phyloP scores from a whole-genome alignment of 2,888 invertebrate genomes.

The Drosophila kambysellisi region DNA sequence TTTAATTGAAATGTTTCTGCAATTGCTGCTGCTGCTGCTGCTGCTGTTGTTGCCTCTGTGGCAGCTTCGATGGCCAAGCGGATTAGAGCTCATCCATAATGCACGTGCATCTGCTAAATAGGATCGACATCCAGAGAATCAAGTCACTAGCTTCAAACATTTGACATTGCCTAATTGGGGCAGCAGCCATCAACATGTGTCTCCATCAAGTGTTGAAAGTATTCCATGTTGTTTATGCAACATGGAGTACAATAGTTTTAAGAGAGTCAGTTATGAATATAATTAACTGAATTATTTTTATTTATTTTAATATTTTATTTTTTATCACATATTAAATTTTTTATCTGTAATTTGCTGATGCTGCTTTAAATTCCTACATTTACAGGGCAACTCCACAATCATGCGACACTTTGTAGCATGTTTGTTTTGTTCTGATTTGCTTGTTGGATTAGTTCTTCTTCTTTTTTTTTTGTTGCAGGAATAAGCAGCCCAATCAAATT shows the following conservation, averaged over 20 bases:
- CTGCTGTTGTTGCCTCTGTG: neutral
- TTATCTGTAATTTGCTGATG: neutral
- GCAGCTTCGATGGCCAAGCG: constrained; percentile 56
- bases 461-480: constrained; percentile 12
- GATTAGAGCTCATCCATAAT: constrained; percentile 72
- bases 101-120: constrained; percentile 57
- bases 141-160: constrained; percentile 31
- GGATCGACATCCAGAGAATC: constrained; percentile 59
- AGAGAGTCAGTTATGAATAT: no score
- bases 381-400: constrained; percentile 25
- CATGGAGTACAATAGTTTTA: neutral
- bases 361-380: neutral
- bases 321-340: neutral
- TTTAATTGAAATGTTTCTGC: constrained; percentile 76
- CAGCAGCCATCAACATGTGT: constrained; percentile 17
- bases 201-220: neutral
- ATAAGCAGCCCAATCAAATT: constrained; percentile 45
- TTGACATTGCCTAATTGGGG: constrained; percentile 52
- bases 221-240: neutral
- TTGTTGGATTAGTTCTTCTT: neutral
- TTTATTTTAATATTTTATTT: neutral
- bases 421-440: neutral
- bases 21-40: constrained; percentile 25
- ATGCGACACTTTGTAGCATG: constrained; percentile 10
- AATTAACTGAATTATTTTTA: neutral